Conservation (phyloP, 2,797 vertebrate genomes). For the Kryptolebias ocellatus region DNA sequence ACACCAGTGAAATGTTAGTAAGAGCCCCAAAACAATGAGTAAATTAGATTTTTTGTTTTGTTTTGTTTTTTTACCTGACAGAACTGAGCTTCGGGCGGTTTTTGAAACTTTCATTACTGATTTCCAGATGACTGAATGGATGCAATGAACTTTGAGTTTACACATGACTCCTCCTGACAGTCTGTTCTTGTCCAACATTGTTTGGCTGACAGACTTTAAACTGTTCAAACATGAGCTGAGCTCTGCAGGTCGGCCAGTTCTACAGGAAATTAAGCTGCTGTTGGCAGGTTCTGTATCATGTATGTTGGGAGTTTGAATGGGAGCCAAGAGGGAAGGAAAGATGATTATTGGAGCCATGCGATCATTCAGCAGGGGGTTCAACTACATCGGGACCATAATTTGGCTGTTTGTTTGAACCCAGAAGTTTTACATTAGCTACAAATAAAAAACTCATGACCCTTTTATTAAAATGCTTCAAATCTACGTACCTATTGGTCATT, state of each 20-base stretch:
- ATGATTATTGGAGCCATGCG: slow-evolving; percentile 8
- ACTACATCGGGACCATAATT: slow-evolving; percentile 2
- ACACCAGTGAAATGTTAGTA: slow-evolving; percentile 13
- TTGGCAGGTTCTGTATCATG: slow-evolving; percentile 25
- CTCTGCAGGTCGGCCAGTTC: slow-evolving; percentile 14
- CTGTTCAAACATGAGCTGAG: slow-evolving; percentile 28
- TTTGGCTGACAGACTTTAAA: slow-evolving; percentile 36
- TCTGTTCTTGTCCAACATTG: slow-evolving; percentile 24
- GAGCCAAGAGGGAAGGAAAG: slow-evolving; percentile 7
- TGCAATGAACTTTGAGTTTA: slow-evolving; percentile 17
- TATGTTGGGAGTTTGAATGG: slow-evolving; percentile 11
- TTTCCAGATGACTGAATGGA: slow-evolving; percentile 28
- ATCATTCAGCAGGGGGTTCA: slow-evolving; percentile 3
- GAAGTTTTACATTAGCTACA: slow-evolving; percentile 10
- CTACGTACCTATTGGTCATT: not conserved
- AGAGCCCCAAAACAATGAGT: not conserved
- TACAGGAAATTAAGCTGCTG: slow-evolving; percentile 15
- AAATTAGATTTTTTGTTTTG: not conserved
- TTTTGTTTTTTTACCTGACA: slow-evolving; percentile 22
- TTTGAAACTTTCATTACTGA: slow-evolving; percentile 22
- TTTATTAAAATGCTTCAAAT: not conserved
- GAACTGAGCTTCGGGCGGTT: slow-evolving; percentile 20
- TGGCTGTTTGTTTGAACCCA: not conserved
- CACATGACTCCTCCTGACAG: slow-evolving; percentile 25
- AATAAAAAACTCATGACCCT: not conserved